Conservation (phyloP, 2,797 vertebrate genomes). For the Rhinichthys osculus region DNA sequence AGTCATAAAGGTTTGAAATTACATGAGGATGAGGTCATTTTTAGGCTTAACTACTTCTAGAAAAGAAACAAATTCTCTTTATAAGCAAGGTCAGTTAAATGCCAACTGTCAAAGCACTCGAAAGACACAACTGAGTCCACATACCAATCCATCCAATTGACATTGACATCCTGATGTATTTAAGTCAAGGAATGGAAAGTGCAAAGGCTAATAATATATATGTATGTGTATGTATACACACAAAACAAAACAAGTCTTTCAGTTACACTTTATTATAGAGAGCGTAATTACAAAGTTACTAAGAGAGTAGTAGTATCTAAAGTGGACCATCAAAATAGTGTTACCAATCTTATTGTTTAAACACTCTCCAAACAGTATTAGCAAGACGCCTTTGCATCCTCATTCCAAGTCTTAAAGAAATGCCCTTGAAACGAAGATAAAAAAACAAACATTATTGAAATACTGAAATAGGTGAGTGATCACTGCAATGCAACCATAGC, state of each 20-base stretch:
- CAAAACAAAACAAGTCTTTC: constrained; percentile 44
- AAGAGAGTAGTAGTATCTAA: not conserved
- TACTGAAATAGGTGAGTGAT: constrained; percentile 50
- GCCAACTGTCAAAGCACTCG: not conserved
- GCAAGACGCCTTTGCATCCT: constrained; percentile 59
- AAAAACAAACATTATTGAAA: constrained; percentile 45
- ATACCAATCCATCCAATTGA: constrained; percentile 1
- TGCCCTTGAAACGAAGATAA: constrained; percentile 61
- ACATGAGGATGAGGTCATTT: not conserved
- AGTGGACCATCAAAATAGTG: not conserved
- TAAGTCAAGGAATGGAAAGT: constrained; percentile 39
- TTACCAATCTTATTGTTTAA: constrained; percentile 45
- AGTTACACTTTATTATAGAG: not conserved
- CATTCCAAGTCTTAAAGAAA: constrained; percentile 53
- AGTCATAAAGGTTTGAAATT: not conserved
- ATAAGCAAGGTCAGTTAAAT: constrained; percentile 16
- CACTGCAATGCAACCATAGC: constrained; percentile 73
- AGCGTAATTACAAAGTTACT: not conserved
- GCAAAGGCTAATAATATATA: constrained; percentile 36
- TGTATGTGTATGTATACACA: not conserved
- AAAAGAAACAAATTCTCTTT: not conserved
- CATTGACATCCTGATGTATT: constrained; percentile 2
- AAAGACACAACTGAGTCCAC: not conserved
- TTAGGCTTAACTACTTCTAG: not conserved
- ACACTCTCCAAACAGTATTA: constrained; percentile 48